Evolutionary conservation across 2,888 invertebrate genomes (phyloP), one percentile per base, ranked within the genome.

Genomic region (Ecliptopera silaceata): DNA sequence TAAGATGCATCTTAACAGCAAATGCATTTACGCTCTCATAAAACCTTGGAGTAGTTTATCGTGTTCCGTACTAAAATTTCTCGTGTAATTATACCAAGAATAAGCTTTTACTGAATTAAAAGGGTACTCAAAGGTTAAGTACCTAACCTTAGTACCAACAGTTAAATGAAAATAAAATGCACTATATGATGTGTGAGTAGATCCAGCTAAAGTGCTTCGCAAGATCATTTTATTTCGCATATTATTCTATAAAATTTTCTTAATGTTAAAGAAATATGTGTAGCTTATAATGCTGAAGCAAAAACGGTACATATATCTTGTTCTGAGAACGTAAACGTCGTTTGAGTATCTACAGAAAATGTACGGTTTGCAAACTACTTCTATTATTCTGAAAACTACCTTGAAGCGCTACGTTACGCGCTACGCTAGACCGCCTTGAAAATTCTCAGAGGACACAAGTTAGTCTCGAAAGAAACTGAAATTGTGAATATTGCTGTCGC

Each of bases 81-180:
- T 31, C 36, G 18, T 45, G 32, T 46, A 54, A 54, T 50, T 46
- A 50, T 26, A 38, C 36, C 29, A 36, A 45, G 29, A 46, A 50
- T 50, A 53, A 49, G 54, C 46, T 50, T 50, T 46, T 47, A 43
- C 54, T 47, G 53, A 53, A 58, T 43, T 47, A 43, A 47, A 54
- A 43, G 41, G 32, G 34, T 36, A 41, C 53, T 49, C 22, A 54
- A 11, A 10, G 22, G 18, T 17, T 56, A 38, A 2, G 8, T 17
- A 36, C 5, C 4, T 26, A 26, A 26, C 26, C 26, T 26, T 8
- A 22, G 20, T 41, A 45, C 39, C 41, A n/a, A 39, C 17, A 1
- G 32, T 42, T 13, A 4, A 41, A 34, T 47, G 38, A 38, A 41
- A 32, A 34, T 22, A 36, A 47, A 38, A 29, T 56, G 42, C 46